Evolutionary conservation across 1,140 invertebrate genomes (phyloP), one percentile per base, ranked within the genome.

Genomic region (Platorchestia sp.): DNA sequence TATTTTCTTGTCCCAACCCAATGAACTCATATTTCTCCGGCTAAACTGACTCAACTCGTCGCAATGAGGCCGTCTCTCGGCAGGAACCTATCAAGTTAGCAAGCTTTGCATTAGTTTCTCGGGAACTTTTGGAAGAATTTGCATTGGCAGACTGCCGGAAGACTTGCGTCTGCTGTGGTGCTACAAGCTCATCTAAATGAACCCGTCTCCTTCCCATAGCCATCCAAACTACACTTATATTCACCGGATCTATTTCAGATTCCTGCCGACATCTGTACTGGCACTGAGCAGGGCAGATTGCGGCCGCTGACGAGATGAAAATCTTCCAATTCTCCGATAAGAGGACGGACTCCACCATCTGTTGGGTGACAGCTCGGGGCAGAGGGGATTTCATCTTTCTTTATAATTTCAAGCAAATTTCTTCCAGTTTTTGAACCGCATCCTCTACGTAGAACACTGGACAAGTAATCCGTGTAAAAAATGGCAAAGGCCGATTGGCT

Each of bases 321-420:
- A 36, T 75, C 59, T 75, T 75, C 59, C 59, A 75, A 75, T 75
- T 75, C 59, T 75, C 59, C 59, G 59, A 75, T 75, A 75, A 75
- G 59, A 75, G 59, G 59, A 75, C 59, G 1, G 59, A 75, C 59
- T 75, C 27, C 27, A 36, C 59, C 59, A 75, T 75, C 59, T 75
- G 59, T 75, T 75, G 14, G 10, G 59, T 75, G 59, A 75, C 59
- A 75, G 59, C 59, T 75, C 14, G 27, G 59, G 36, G 59, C 7
- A 75, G 59, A 10, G 36, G 59, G 14, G 10, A 3, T 75, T 75
- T 27, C 27, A 27, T 75, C 59, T 75, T 75, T 75, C 59, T 75
- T 75, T 75, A 75, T 75, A 75, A 75, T 75, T 75, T 75, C 14
- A 10, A 19, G 3, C 27, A 75, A 75, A 75, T 75, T 75, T 75